phyloP scores from a whole-genome alignment of 2,113 vertebrate species.

The Lonchura striata region DNA sequence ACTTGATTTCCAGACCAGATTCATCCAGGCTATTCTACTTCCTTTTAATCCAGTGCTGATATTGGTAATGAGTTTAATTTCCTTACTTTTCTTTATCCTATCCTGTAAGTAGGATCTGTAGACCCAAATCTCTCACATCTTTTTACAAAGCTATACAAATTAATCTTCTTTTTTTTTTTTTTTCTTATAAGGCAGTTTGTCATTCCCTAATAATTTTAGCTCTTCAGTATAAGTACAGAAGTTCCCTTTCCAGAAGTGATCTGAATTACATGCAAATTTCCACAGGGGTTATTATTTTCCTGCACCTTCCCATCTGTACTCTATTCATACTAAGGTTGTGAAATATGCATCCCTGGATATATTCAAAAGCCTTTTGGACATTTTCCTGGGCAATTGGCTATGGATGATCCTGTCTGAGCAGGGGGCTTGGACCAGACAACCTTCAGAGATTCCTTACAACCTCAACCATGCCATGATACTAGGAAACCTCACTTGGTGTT shows the following conservation, averaged over 20 bases:
- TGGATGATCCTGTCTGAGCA: neutral
- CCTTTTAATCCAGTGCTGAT: conserved; percentile 6
- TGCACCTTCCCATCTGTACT: neutral
- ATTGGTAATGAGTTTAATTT: conserved; percentile 1
- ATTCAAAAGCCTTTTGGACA: neutral
- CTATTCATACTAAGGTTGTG: neutral
- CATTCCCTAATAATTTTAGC: neutral
- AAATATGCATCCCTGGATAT: neutral
- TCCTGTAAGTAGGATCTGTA: neutral
- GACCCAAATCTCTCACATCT: neutral
- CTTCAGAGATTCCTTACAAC: neutral
- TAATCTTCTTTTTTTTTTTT: neutral
- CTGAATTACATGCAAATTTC: neutral
- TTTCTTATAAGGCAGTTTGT: neutral
- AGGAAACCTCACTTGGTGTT: neutral
- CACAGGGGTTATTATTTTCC: neutral
- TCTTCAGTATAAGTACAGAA: neutral
- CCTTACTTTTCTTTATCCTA: neutral
- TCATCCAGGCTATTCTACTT: neutral
- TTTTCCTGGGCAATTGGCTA: neutral
- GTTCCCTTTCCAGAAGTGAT: neutral
- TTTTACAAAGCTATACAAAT: neutral
- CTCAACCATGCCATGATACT: neutral
- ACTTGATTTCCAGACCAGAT: neutral
- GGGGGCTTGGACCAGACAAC: neutral